Evolutionary conservation across 2,113 vertebrate genomes (phyloP), one percentile per base, ranked within the genome.

Genomic region (Cyprinodon variegatus): DNA sequence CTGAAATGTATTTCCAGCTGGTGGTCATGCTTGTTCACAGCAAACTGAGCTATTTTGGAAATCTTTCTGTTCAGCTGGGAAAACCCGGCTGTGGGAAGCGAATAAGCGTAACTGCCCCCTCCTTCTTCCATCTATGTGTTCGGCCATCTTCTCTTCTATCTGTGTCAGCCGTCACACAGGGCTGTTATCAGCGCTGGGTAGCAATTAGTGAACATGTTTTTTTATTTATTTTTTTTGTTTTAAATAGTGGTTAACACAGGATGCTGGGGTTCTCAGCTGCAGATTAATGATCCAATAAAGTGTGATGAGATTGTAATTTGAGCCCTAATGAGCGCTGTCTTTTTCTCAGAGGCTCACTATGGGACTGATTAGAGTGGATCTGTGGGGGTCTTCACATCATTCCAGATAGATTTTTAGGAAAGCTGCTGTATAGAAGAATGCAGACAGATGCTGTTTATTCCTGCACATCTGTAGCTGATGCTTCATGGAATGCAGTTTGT

Each of bases 401-500:
- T 68, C 71, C 57, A 5, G 70, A 76, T 71, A 59, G 79, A 81
- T 79, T 81, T 70, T 74, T 71, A 48, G 38, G 70, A 48, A 83
- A 48, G 65, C 79, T 79, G 71, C 62, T 46, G 4, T 83, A 64
- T 70, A 50, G 68, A 87, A 77, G 83, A 90, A 84, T 82, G 79
- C 60, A 81, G 72, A 70, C 64, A 71, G 74, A 70, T 61, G 61
- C 65, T 74, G 81, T 89, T 84, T 83, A 70, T 82, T 72, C 79
- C 60, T 79, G 72, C 70, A 80, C 83, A 84, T 90, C 76, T 91
- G 89, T 86, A 71, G 74, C 85, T 79, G 79, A 83, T 90, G 76
- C 73, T 72, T 70, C 70, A 65, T 64, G 69, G 71, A 80, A 73
- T 20, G 4, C 6, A 13, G 70, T 85, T 89, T 87, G 72, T 88